Evolutionary conservation across 2,888 invertebrate genomes (phyloP).

Genomic region (Euphydryas editha): DNA sequence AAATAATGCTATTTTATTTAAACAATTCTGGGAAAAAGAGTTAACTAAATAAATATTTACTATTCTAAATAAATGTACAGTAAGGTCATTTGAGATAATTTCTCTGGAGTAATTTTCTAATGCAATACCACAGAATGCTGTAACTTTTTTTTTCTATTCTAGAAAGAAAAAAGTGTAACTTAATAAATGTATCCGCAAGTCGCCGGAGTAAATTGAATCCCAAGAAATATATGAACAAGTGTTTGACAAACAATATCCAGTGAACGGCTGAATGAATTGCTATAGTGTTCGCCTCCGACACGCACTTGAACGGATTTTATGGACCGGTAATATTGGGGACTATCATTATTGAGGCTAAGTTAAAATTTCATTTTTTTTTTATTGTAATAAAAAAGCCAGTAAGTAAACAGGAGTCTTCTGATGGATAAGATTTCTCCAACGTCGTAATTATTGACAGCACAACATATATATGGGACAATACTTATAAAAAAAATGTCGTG

Average conservation of each 20-base stretch:
- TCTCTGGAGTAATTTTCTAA: constrained; percentile 1
- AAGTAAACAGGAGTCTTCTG: background rate
- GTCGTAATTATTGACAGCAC: too few species aligned
- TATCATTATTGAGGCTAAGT: background rate
- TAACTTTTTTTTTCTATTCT: background rate
- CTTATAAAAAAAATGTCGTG: too few species aligned
- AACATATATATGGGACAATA: too few species aligned
- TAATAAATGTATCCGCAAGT: background rate
- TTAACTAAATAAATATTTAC: too few species aligned
- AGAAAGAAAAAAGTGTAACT: constrained; percentile 3
- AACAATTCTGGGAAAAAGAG: too few species aligned
- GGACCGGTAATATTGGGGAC: background rate
- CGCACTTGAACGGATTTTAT: background rate
- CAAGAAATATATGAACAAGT: background rate
- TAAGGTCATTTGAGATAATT: background rate
- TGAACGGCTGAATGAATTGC: background rate
- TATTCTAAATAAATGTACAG: background rate
- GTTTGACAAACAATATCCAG: constrained; percentile 6
- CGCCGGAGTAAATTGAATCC: background rate
- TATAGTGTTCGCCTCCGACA: background rate
- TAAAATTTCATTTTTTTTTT: background rate
- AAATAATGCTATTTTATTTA: too few species aligned
- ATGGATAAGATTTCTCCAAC: too few species aligned
- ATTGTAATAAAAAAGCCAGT: background rate
- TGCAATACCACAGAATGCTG: background rate